phyloP scores from a whole-genome alignment of 53 echinoderm and acorn worm species.

The Astropecten irregularis region DNA sequence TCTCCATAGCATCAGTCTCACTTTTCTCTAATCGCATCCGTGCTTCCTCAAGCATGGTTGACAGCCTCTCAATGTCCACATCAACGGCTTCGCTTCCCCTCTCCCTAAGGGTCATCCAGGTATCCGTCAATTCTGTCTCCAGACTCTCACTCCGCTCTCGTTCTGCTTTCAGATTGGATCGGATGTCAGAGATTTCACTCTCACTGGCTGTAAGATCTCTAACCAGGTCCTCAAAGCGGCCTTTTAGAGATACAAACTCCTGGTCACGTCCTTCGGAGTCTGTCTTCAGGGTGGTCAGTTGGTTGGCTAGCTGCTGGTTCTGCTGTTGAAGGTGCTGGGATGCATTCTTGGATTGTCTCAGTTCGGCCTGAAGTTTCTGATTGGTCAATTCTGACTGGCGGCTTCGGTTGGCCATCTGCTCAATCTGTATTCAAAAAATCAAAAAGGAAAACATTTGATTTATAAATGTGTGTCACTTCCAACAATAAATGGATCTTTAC shows the following conservation, averaged over 20 bases:
- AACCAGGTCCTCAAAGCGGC: constrained; percentile 75
- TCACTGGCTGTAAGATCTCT: constrained; percentile 71
- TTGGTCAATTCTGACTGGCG: constrained; percentile 72
- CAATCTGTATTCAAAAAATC: constrained; percentile 66
- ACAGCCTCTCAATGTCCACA: constrained; percentile 12
- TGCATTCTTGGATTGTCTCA: constrained; percentile 77
- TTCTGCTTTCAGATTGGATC: constrained; percentile 69
- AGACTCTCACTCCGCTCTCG: constrained; percentile 70
- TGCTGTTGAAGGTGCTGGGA: constrained; percentile 78
- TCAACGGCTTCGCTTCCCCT: constrained; percentile 3
- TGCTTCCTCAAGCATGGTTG: constrained; percentile 50
- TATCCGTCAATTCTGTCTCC: constrained; percentile 66
- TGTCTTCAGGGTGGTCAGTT: constrained; percentile 27
- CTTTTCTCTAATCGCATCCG: constrained; percentile 57
- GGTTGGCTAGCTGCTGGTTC: constrained; percentile 67
- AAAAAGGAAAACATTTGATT: neutral
- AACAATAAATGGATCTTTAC: neutral
- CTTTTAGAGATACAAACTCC: constrained; percentile 61
- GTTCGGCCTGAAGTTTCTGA: constrained; percentile 77
- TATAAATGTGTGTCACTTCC: neutral
- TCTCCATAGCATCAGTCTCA: constrained; percentile 28
- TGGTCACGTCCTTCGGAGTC: constrained; percentile 44
- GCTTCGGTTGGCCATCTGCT: constrained; percentile 72
- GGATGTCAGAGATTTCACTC: constrained; percentile 41
- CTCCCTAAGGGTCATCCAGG: constrained; percentile 28